Evolutionary conservation across 1,140 invertebrate genomes (phyloP).

Genomic region (Linepithema humile): DNA sequence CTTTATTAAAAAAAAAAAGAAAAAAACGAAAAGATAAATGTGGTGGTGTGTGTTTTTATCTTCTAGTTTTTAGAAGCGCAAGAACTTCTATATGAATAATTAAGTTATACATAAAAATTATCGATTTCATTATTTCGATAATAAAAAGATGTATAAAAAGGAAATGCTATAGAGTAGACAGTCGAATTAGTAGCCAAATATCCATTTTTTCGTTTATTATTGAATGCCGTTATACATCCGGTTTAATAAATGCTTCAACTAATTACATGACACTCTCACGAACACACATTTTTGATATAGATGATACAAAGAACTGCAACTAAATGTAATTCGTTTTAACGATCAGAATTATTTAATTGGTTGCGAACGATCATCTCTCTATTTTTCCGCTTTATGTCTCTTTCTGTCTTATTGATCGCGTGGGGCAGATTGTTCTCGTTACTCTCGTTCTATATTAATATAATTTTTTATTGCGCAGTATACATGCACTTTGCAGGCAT

Average conservation of each 20-base stretch:
- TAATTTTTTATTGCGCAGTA: conserved; percentile 29
- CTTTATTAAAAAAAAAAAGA: conserved; percentile 54
- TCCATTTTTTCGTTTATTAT: not conserved
- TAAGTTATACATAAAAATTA: not conserved
- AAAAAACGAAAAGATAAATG: conserved; percentile 5
- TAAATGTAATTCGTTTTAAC: not conserved
- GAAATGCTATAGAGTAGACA: not conserved
- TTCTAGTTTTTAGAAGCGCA: conserved; percentile 5
- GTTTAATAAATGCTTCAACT: conserved; percentile 17
- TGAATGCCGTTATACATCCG: not conserved
- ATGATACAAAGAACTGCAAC: not conserved
- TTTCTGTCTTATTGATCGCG: not conserved
- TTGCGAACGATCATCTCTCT: not conserved
- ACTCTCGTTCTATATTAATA: not conserved
- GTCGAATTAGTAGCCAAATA: not conserved
- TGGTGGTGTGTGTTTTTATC: conserved; percentile 36
- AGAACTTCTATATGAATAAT: not conserved
- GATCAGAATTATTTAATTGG: not conserved
- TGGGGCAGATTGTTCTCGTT: not conserved
- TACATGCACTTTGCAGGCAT: not conserved
- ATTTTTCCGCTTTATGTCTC: not conserved
- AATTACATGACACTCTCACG: not conserved
- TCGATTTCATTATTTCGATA: conserved; percentile 5
- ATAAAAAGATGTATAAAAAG: not conserved
- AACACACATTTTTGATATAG: not conserved